Evolutionary conservation across 2,888 invertebrate genomes (phyloP).

Genomic region (Lacanobia oleracea): DNA sequence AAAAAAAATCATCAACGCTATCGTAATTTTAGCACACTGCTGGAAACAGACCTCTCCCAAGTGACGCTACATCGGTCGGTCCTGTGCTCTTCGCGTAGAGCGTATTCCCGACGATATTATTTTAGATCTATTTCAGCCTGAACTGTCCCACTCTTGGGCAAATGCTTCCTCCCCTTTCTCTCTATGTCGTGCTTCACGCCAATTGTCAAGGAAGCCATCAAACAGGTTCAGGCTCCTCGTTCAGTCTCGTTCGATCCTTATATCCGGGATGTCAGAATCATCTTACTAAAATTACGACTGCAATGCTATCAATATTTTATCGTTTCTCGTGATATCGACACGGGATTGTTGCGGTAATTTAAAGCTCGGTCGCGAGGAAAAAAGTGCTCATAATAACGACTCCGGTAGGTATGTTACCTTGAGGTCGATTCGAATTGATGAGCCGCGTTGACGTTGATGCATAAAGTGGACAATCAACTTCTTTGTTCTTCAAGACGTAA

Average conservation of each 20-base stretch:
- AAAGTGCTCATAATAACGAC: constrained; percentile 41
- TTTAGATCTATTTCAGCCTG: neutral
- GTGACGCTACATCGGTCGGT: neutral
- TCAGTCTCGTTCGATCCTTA: neutral
- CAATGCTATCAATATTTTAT: neutral
- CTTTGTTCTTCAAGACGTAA: constrained; percentile 63
- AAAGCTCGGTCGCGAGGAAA: constrained; percentile 16
- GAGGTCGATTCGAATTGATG: constrained; percentile 59
- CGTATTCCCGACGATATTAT: neutral
- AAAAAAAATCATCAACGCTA: neutral
- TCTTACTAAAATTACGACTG: neutral
- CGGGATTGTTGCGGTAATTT: constrained; percentile 3
- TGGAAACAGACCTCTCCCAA: too few species aligned
- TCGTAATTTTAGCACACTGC: neutral
- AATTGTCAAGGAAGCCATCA: too few species aligned
- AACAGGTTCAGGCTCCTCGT: too few species aligned
- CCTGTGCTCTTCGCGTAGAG: neutral
- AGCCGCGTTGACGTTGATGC: constrained; percentile 65
- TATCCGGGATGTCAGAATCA: neutral
- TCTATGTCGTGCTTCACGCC: too few species aligned
- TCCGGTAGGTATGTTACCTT: constrained; percentile 52
- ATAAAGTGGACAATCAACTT: constrained; percentile 63
- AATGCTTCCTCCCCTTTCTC: neutral
- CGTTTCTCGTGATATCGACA: neutral
- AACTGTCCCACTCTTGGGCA: neutral